Evolutionary conservation across 2,797 vertebrate genomes (phyloP).

Genomic region (Mus spretus): DNA sequence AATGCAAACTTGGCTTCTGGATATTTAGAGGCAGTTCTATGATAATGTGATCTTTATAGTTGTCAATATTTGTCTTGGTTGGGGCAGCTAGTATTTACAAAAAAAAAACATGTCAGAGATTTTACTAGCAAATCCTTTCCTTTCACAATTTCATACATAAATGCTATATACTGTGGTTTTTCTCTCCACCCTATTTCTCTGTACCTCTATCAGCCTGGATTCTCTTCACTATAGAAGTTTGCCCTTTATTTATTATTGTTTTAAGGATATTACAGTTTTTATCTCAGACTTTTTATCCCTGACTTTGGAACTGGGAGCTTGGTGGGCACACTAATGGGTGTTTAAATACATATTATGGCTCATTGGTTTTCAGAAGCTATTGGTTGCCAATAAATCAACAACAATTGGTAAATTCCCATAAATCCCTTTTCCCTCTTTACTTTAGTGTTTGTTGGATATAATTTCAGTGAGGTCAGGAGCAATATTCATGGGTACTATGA

Average conservation of each 20-base stretch:
- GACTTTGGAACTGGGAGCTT: background rate
- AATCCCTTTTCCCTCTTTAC: rapidly evolving
- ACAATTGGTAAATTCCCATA: background rate
- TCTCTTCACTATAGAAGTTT: background rate
- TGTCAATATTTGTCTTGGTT: background rate
- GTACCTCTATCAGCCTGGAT: background rate
- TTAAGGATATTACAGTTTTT: background rate
- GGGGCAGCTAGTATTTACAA: background rate
- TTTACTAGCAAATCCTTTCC: background rate
- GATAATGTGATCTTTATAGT: background rate
- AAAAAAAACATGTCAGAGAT: background rate
- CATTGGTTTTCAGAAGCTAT: background rate
- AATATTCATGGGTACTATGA: background rate
- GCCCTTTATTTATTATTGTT: background rate
- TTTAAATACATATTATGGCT: too few relatives aligned
- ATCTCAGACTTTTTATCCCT: background rate
- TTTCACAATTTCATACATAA: background rate
- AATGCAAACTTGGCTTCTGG: background rate
- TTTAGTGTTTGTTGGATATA: background rate
- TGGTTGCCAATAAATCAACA: background rate
- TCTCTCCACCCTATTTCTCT: background rate
- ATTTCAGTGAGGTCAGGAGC: background rate
- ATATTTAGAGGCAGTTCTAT: background rate
- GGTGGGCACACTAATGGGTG: background rate
- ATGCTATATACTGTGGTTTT: background rate